Evolutionary conservation across 2,797 vertebrate genomes (phyloP).

Genomic region (Limosa lapponica): DNA sequence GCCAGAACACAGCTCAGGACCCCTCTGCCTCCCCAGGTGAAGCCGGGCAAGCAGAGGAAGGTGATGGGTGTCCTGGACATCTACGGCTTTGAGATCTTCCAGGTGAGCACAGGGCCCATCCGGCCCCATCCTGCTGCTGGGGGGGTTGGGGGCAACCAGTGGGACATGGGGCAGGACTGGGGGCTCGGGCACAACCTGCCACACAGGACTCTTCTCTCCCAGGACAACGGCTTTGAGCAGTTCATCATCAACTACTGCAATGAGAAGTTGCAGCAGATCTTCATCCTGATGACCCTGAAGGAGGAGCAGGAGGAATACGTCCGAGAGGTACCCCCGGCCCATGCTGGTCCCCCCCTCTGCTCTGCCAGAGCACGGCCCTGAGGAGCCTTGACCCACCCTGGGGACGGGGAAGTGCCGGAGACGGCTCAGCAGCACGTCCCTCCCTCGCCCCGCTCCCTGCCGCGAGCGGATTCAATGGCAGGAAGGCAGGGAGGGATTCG

Average conservation of each 20-base stretch:
- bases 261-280: conserved; percentile 84
- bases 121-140: background rate
- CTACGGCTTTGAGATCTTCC: conserved; percentile 84
- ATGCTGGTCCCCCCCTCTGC: background rate
- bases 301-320: conserved; percentile 83
- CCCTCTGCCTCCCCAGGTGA: conserved; percentile 53
- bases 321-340: conserved; percentile 71
- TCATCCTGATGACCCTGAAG: conserved; percentile 81
- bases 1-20: background rate
- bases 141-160: fast-evolving
- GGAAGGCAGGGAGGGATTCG: background rate
- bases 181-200: fast-evolving
- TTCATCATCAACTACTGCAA: conserved; percentile 87
- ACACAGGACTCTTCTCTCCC: fast-evolving
- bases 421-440: fast-evolving
- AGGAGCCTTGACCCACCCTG: fast-evolving
- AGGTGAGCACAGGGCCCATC: conserved; percentile 59
- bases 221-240: conserved; percentile 84
- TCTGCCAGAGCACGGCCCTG: fast-evolving
- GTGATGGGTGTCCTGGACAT: conserved; percentile 86
- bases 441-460: background rate
- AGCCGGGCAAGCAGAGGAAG: conserved; percentile 66
- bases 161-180: fast-evolving
- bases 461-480: conserved; percentile 21
- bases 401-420: background rate